phyloP scores from a whole-genome alignment of 2,113 vertebrate genomes.

The Origma solitaria region DNA sequence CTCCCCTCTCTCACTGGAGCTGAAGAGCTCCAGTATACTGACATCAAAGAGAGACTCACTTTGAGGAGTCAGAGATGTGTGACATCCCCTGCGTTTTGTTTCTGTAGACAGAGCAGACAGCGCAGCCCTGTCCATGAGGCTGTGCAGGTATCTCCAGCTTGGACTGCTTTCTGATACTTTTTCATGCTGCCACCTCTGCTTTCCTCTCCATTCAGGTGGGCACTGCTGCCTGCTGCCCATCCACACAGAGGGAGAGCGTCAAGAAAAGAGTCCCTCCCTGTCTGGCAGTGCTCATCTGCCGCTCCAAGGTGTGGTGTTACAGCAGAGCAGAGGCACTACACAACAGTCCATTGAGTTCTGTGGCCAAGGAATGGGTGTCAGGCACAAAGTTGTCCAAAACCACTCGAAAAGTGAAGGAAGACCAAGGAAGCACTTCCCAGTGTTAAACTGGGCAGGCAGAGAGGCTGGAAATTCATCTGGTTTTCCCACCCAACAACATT shows the following conservation, averaged over 20 bases:
- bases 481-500: neutral
- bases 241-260: neutral
- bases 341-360: neutral
- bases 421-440: neutral
- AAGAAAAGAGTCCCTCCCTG: neutral
- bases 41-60: neutral
- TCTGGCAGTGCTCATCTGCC: neutral
- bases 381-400: neutral
- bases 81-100: neutral
- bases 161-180: neutral
- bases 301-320: neutral
- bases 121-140: neutral
- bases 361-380: fast-evolving
- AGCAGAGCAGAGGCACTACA: neutral
- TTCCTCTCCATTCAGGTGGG: neutral
- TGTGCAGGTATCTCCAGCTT: neutral
- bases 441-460: neutral
- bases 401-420: neutral
- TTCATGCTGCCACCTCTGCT: neutral
- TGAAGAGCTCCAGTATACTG: neutral
- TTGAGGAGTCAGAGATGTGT: neutral
- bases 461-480: neutral
- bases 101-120: neutral
- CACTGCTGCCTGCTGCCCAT: neutral
- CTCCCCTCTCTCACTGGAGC: neutral